These are phyloP conservation scores for Clupea harengus DNA, from an alignment of 2,113 vertebrate species.

Conservation along the genomic window DNA sequence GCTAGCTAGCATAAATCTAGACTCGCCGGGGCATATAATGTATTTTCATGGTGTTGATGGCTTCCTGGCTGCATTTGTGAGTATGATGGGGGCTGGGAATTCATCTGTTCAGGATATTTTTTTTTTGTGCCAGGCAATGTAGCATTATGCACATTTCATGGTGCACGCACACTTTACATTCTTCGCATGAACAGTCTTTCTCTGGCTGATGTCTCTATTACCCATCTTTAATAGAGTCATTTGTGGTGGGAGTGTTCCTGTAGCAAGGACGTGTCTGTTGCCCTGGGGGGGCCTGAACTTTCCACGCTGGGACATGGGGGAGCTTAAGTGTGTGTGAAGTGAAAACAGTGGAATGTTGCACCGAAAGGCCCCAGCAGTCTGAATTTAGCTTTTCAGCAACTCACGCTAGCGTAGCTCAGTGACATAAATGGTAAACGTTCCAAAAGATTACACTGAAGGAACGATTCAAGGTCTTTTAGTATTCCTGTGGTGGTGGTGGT, in stretches of 20 bases:
- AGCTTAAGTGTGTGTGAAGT: neutral
- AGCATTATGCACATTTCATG: neutral
- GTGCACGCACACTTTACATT: neutral
- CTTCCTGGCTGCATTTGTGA: neutral
- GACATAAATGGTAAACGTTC: constrained; percentile 16
- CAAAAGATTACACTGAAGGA: neutral
- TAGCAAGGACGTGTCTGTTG: neutral
- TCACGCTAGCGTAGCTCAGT: neutral
- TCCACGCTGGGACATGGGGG: neutral
- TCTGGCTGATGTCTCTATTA: neutral
- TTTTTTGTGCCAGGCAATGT: neutral
- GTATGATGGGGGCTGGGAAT: neutral
- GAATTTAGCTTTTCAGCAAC: neutral
- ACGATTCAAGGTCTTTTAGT: neutral
- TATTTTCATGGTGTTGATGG: neutral
- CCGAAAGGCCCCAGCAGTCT: neutral
- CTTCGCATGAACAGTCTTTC: neutral
- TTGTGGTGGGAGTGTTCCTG: neutral
- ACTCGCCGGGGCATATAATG: neutral
- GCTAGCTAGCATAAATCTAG: neutral
- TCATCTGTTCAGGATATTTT: neutral
- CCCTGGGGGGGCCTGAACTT: neutral
- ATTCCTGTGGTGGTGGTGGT: neutral
- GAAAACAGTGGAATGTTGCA: neutral
- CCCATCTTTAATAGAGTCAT: neutral